Conservation (phyloP, 2,113 vertebrate species). For the Cygnus atratus region DNA sequence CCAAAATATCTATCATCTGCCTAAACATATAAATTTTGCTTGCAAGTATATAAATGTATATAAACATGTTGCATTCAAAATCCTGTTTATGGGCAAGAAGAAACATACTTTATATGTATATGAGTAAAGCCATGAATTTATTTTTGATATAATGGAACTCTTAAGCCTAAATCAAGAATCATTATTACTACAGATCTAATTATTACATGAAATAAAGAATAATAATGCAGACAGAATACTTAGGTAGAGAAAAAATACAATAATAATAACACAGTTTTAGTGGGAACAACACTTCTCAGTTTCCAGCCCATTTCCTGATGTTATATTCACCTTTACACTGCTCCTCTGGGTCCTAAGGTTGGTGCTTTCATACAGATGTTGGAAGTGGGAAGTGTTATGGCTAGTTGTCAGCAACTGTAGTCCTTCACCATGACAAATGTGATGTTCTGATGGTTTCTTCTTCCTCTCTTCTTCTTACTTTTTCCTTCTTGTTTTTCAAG, state of each 20-base stretch:
- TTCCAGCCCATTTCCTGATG: not conserved
- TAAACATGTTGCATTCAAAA: not conserved
- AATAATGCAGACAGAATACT: not conserved
- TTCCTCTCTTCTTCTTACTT: not conserved
- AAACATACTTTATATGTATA: not conserved
- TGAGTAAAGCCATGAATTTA: not conserved
- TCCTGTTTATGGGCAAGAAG: not conserved
- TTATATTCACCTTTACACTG: not conserved
- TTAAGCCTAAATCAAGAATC: not conserved
- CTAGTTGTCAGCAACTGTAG: not conserved
- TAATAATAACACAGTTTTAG: not conserved
- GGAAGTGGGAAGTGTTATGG: not conserved
- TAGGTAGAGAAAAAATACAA: not conserved
- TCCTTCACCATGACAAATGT: not conserved
- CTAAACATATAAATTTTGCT: not conserved
- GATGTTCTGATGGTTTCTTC: not conserved
- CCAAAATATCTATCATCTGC: not conserved
- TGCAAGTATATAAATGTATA: not conserved
- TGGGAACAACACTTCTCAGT: not conserved
- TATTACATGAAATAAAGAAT: not conserved
- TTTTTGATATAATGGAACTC: not conserved
- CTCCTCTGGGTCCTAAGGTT: not conserved
- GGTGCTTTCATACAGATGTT: not conserved
- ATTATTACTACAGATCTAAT: not conserved
- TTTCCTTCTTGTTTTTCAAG: not conserved